Evolutionary conservation across 1,140 invertebrate genomes (phyloP).

Genomic region (Temnothorax longispinosus): DNA sequence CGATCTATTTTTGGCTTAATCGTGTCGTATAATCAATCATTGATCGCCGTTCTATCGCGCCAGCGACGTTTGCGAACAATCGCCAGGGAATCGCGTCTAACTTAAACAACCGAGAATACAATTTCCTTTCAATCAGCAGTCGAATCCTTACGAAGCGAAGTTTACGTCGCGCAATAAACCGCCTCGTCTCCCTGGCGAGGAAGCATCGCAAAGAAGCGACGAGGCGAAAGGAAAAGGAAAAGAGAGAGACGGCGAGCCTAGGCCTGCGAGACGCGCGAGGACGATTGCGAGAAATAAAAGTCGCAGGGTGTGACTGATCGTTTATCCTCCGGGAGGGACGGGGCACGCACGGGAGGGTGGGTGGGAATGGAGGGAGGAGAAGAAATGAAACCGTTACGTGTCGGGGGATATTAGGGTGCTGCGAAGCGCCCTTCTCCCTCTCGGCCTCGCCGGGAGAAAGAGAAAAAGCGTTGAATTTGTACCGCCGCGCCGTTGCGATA

Average conservation of each 20-base stretch:
- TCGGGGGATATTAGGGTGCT: conserved; percentile 75
- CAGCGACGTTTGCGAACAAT: conserved; percentile 60
- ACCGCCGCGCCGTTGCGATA: conserved; percentile 65
- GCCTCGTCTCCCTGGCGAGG: conserved; percentile 22
- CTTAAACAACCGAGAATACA: conserved; percentile 62
- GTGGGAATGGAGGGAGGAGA: conserved; percentile 35
- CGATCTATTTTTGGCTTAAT: background rate
- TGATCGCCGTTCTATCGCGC: background rate
- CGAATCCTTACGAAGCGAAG: conserved; percentile 71
- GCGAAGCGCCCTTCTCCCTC: conserved; percentile 45
- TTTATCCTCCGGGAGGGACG: conserved; percentile 75
- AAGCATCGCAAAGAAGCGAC: conserved; percentile 14
- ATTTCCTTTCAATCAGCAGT: conserved; percentile 78
- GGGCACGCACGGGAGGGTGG: conserved; percentile 49
- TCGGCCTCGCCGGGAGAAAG: conserved; percentile 7
- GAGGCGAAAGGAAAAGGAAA: conserved; percentile 2
- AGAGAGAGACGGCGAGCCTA: conserved; percentile 47
- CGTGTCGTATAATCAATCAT: background rate
- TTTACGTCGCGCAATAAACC: conserved; percentile 77
- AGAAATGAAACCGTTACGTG: conserved; percentile 76
- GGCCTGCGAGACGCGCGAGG: conserved; percentile 66
- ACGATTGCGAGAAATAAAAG: conserved; percentile 82
- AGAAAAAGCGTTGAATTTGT: conserved; percentile 69
- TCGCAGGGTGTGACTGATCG: conserved; percentile 83
- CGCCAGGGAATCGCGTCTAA: conserved; percentile 44